Percentiles rank a stretch among this genome's conserved stretches.
These are phyloP conservation scores for Paraplagusia blochii DNA, from an alignment of 2,113 vertebrate species.

Conservation along the genomic window DNA sequence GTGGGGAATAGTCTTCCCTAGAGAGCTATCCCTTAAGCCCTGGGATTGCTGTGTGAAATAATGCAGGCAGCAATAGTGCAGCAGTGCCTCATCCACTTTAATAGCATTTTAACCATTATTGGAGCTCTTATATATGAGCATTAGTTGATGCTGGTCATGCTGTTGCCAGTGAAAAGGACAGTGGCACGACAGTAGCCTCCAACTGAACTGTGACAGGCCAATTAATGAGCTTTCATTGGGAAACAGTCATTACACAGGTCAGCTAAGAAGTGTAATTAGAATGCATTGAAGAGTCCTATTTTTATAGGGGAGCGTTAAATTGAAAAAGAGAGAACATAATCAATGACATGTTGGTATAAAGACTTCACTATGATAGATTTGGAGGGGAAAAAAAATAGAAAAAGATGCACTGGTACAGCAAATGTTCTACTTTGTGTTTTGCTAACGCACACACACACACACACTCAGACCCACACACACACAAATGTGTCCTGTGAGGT, in stretches of 20 bases:
- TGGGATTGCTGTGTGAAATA: slow-evolving; percentile 88
- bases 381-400: slow-evolving; percentile 53
- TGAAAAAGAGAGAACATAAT: slow-evolving; percentile 72
- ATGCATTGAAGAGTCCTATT: slow-evolving; percentile 88
- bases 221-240: slow-evolving; percentile 93
- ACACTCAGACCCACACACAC: slow-evolving; percentile 30
- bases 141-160: slow-evolving; percentile 87
- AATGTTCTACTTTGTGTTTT: slow-evolving; percentile 20
- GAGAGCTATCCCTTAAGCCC: slow-evolving; percentile 84
- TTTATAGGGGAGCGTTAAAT: slow-evolving; percentile 91
- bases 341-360: slow-evolving; percentile 80
- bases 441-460: slow-evolving; percentile 23
- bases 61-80: slow-evolving; percentile 82
- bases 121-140: slow-evolving; percentile 84
- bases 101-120: slow-evolving; percentile 88
- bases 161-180: slow-evolving; percentile 86
- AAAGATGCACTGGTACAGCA: slow-evolving; percentile 57
- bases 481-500: slow-evolving; percentile 78
- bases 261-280: slow-evolving; percentile 95
- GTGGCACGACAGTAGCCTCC: slow-evolving; percentile 84
- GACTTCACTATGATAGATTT: slow-evolving; percentile 87
- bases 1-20: slow-evolving; percentile 66
- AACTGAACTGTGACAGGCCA: slow-evolving; percentile 92
- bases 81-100: slow-evolving; percentile 83
- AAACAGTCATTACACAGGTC: slow-evolving; percentile 88